Base-by-base conservation (phyloP, 2,888 invertebrate species). In the Brachypterus glaber region DNA sequence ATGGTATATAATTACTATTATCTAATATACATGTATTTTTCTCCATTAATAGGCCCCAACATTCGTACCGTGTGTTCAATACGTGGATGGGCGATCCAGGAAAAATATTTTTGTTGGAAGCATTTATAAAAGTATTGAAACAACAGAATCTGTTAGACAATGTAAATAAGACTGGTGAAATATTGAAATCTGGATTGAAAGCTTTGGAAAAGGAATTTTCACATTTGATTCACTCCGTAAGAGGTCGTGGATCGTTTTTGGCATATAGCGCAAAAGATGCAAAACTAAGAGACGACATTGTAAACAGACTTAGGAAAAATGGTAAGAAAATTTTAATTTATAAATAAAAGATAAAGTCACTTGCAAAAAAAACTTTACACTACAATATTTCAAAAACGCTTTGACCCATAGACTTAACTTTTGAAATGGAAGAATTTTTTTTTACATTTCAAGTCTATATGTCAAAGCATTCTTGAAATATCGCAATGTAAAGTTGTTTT, bases 41-140 rank as follows among this genome's bases (percentile, higher is more conserved):
- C n/a, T n/a, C n/a, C n/a, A n/a, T n/a, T n/a, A n/a, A n/a, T 42
- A 85, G 84, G 50, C 81, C 88, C 2, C 72, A 76, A 11, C 79
- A 84, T 43, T 67, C 87, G 0, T 95, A 85, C 64, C 75, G 97
- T 43, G 84, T 98, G 48, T 97, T 95, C 68, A 98, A 99, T 67
- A 98, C 98, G 0, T 99, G 98, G 98, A 86, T 97, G 82, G 98
- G 98, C 9, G 98, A 99, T 64, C 96, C 97, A 4, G 80, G 89
- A 39, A 98, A 97, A 69, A 58, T 98, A 30, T 67, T 95, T 33
- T 66, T 98, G 11, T 66, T 98, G 38, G 89, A 93, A 58, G 79
- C 79, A 43, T 79, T 93, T 5, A 56, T 97, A 24, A 76, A 86
- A 33, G 86, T 90, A 0, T 83, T 98, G 7, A 76, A 80, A 56